Evolutionary conservation across 2,113 vertebrate species (phyloP).

Genomic region (Poicephalus meyeri): DNA sequence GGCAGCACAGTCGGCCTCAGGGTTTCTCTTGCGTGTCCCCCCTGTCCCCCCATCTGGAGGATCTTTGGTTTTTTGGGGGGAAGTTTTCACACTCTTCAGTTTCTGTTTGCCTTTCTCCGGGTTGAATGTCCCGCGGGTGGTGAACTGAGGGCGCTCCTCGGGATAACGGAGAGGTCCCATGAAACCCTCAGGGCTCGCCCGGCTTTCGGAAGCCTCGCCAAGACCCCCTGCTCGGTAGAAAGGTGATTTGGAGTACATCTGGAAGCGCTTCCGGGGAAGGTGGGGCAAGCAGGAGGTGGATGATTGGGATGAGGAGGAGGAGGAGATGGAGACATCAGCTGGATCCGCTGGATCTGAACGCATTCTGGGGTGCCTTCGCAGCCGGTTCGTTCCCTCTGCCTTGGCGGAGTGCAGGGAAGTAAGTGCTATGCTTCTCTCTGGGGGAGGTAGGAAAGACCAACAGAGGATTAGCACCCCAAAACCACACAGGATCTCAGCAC

Average conservation of each 20-base stretch:
- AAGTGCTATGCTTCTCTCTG: conserved; percentile 81
- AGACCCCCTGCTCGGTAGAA: conserved; percentile 63
- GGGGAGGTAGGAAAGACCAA: background rate
- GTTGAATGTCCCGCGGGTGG: conserved; percentile 92
- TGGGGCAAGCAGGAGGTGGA: conserved; percentile 79
- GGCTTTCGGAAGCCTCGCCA: conserved; percentile 40
- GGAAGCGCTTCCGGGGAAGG: conserved; percentile 82
- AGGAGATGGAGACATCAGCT: background rate
- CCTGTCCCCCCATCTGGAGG: conserved; percentile 67
- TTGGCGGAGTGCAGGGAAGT: conserved; percentile 74
- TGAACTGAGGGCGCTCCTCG: conserved; percentile 86
- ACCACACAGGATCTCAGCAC: rapidly evolving
- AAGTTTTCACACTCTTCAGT: conserved; percentile 85
- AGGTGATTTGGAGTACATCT: conserved; percentile 88
- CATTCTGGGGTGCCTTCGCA: conserved; percentile 70
- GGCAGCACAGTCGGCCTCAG: conserved; percentile 78
- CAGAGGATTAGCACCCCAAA: background rate
- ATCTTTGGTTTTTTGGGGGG: conserved; percentile 84
- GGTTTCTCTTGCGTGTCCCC: conserved; percentile 69
- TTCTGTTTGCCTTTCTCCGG: conserved; percentile 93
- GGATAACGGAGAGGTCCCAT: background rate
- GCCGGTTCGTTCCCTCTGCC: conserved; percentile 73
- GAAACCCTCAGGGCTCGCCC: conserved; percentile 52
- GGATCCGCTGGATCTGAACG: conserved; percentile 81
- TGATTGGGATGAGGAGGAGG: conserved; percentile 68